Evolutionary conservation across 1,140 invertebrate genomes (phyloP).

Genomic region (Scaptomyza graminum): DNA sequence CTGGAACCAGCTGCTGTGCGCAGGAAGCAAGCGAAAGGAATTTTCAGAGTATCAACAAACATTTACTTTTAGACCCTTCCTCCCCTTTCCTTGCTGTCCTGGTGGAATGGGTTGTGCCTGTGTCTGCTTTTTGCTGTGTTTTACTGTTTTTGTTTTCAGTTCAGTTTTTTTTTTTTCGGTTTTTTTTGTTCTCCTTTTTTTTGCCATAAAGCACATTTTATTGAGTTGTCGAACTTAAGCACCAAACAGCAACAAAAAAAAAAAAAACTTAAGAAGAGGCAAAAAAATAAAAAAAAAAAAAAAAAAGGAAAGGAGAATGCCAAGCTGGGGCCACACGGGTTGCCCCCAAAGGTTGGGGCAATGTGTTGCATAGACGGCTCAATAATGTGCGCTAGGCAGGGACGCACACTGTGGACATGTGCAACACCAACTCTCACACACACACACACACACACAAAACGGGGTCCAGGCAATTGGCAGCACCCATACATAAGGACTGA

Average conservation of each 20-base stretch:
- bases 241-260: slow-evolving; percentile 53
- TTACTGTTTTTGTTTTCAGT: slow-evolving; percentile 53
- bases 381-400: slow-evolving; percentile 66
- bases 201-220: slow-evolving; percentile 83
- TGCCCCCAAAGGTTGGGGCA: slow-evolving; percentile 57
- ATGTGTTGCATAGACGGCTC: slow-evolving; percentile 79
- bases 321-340: slow-evolving; percentile 37
- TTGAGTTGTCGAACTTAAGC: slow-evolving; percentile 83
- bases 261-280: too few species aligned
- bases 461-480: slow-evolving; percentile 59
- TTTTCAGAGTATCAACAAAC: slow-evolving; percentile 45
- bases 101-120: slow-evolving; percentile 35
- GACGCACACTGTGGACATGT: slow-evolving; percentile 45
- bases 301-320: slow-evolving; percentile 6
- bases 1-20: slow-evolving; percentile 41
- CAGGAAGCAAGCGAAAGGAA: slow-evolving; percentile 22
- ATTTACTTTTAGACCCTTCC: slow-evolving; percentile 32
- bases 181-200: slow-evolving; percentile 33
- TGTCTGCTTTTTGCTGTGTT: slow-evolving; percentile 44
- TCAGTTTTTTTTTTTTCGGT: slow-evolving; percentile 16
- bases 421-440: slow-evolving; percentile 58
- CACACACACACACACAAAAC: slow-evolving; percentile 42
- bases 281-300: slow-evolving; percentile 1
- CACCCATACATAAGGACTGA: slow-evolving; percentile 45
- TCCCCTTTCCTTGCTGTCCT: too few species aligned